Base-by-base conservation (phyloP, 1,140 invertebrate genomes). In the Proales similis region DNA sequence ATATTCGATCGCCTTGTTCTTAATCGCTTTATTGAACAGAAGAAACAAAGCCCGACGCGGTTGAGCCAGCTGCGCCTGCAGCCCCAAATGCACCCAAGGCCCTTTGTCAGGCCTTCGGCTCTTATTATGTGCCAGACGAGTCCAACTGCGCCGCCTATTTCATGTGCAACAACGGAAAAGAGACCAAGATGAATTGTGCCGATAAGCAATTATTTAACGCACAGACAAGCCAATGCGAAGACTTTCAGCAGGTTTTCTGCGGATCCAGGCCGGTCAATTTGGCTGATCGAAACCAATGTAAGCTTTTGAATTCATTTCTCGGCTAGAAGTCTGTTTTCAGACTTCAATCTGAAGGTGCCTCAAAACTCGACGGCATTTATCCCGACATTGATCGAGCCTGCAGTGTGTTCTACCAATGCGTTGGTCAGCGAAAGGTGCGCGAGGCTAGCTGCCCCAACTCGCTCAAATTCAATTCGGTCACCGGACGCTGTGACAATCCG, bases 171-270 rank as follows among this genome's bases (percentile, higher is more conserved):
- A 45, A 32, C 26, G 57, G 57, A 9, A 61, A 45, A 26, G 39
- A 45, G 17, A 20, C 57, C 7, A 45, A 45, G 38, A 22, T 61
- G 39, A 61, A 0, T 20, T 61, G 57, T 32, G 3, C 26, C 17
- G 57, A 61, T 24, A 61, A 45, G 12, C 57, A 61, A 61, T 61
- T 46, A n/a, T 61, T 61, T 20, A 45, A 61, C 36, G 38, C 39
- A 20, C 42, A 61, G 26, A 61, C 24, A 3, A 30, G 22, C 47
- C 57, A 61, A 61, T 61, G 57, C 29, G 39, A 45, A 45, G 57
- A 61, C 19, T 61, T 7, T 27, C 39, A 61, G 19, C 57, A 30
- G 38, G 57, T 61, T 32, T 17, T 17, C 36, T 61, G 57, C 27
- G 57, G 57, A 5, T 14, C 57, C 17, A 3, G 57, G 38, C 27